Percentiles rank a stretch among this genome's conserved stretches.
Conservation (phyloP, 2,888 invertebrate species). For the Dastarcus helophoroides region DNA sequence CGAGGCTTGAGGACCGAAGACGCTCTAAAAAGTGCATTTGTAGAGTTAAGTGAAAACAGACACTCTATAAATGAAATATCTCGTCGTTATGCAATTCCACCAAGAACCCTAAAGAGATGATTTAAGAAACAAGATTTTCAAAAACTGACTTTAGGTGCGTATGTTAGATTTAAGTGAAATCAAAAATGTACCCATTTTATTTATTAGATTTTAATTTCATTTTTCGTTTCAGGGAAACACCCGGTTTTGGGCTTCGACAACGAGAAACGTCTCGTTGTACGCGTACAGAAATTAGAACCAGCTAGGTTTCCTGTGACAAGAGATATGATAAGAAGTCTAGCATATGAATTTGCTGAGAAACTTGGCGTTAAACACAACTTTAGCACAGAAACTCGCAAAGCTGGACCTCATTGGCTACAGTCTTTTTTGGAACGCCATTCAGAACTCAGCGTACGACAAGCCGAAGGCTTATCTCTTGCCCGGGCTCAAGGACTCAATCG, state of each 20-base stretch:
- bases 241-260: no score
- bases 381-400: constrained; percentile 5
- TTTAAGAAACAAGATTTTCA: no score
- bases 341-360: constrained; percentile 4
- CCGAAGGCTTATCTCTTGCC: constrained; percentile 4
- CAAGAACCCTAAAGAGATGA: constrained; percentile 1
- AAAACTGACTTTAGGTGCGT: no score
- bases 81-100: constrained; percentile 1
- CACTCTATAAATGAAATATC: constrained; percentile 1
- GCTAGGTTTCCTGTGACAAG: constrained; percentile 3
- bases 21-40: no score
- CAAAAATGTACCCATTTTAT: not conserved
- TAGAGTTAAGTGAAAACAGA: no score
- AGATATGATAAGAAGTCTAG: constrained; percentile 3
- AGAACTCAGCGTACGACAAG: constrained; percentile 3
- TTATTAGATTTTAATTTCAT: not conserved
- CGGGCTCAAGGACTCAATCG: constrained; percentile 4
- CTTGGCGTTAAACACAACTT: constrained; percentile 4
- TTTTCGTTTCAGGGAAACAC: not conserved
- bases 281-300: constrained; percentile 1
- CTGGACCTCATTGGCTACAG: constrained; percentile 5
- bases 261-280: no score
- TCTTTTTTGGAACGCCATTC: constrained; percentile 3
- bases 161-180: no score
- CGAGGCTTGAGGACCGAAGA: no score